phyloP scores from a whole-genome alignment of 1,140 invertebrate genomes.

The Bombus confusus region DNA sequence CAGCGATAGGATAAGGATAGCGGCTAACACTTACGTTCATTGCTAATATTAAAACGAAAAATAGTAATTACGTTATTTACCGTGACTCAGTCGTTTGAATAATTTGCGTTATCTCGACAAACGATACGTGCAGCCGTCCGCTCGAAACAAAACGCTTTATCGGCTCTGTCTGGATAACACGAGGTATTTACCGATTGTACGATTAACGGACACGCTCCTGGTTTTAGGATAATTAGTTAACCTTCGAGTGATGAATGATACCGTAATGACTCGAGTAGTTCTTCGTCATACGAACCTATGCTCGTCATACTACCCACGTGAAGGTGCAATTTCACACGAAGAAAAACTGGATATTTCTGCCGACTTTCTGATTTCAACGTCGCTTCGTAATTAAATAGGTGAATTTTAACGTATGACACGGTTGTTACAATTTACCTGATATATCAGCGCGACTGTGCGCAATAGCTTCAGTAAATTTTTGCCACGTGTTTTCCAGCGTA shows the following conservation, averaged over 20 bases:
- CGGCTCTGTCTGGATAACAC: neutral
- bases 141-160: neutral
- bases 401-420: no score
- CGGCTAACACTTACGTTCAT: neutral
- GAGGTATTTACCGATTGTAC: neutral
- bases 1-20: neutral
- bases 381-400: no score
- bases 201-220: neutral
- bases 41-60: slow-evolving; percentile 22
- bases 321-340: no score
- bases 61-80: slow-evolving; percentile 20
- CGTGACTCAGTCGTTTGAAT: slow-evolving; percentile 39
- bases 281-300: no score
- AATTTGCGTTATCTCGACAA: slow-evolving; percentile 30
- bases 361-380: no score
- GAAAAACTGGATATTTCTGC: no score
- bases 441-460: no score
- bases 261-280: neutral
- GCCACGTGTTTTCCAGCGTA: no score
- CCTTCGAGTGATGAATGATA: neutral
- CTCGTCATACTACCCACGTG: no score
- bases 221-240: neutral
- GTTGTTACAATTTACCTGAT: no score
- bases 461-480: no score
- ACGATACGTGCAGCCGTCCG: slow-evolving; percentile 7